These are phyloP conservation scores for Caradrina clavipalpis DNA, from an alignment of 2,888 invertebrate species.

Conservation along the genomic window DNA sequence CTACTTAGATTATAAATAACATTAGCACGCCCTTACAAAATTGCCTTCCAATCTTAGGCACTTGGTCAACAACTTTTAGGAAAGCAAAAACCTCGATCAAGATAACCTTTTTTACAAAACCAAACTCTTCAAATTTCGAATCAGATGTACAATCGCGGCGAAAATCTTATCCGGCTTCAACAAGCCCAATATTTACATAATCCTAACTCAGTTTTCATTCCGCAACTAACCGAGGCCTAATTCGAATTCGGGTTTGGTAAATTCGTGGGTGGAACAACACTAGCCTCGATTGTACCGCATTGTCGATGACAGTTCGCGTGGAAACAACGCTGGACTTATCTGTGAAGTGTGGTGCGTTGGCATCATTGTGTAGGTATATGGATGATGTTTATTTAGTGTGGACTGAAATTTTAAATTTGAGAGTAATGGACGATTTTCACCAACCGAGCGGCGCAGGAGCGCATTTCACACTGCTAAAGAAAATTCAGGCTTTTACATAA, in stretches of 20 bases:
- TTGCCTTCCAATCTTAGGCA: background rate
- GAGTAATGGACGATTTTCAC: constrained; percentile 10
- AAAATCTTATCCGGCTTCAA: constrained; percentile 50
- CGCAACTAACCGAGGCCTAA: constrained; percentile 51
- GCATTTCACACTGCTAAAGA: no score
- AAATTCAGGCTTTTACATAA: no score
- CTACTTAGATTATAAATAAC: constrained; percentile 2
- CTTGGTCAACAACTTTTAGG: constrained; percentile 20
- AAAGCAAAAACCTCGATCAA: constrained; percentile 17
- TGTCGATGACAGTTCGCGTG: constrained; percentile 53
- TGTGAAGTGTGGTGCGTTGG: constrained; percentile 46
- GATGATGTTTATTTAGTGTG: constrained; percentile 42
- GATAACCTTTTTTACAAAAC: constrained; percentile 39
- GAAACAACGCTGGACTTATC: constrained; percentile 47
- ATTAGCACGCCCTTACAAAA: constrained; percentile 15
- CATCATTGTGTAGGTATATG: constrained; percentile 26
- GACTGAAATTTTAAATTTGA: constrained; percentile 19
- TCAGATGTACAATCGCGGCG: constrained; percentile 45
- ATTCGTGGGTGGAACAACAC: constrained; percentile 47
- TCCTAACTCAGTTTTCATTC: constrained; percentile 52
- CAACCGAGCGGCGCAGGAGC: no score
- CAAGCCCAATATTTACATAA: constrained; percentile 57
- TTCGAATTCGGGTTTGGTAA: constrained; percentile 49
- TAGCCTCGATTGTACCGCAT: constrained; percentile 43
- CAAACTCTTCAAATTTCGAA: constrained; percentile 33